Percentiles rank a stretch among this genome's conserved stretches.
phyloP scores from a whole-genome alignment of 2,113 vertebrate genomes.

The Hydrolagus affinis region DNA sequence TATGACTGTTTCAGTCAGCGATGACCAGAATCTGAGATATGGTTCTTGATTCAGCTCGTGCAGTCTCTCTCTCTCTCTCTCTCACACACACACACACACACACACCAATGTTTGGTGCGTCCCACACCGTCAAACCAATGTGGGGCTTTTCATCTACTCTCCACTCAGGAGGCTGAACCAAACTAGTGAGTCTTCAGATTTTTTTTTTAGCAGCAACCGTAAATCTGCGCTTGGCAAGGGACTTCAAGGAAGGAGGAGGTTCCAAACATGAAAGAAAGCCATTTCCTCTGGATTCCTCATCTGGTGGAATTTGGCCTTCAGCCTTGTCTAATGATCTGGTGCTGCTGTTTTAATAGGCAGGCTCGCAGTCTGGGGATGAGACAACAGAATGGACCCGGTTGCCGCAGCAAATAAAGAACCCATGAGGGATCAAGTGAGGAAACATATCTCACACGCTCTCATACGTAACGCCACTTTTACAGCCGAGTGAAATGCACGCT shows the following conservation, averaged over 20 bases:
- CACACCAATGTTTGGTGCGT: not conserved
- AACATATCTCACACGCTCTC: not conserved
- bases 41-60: not conserved
- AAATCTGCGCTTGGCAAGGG: conserved; percentile 29
- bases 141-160: not conserved
- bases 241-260: conserved; percentile 33
- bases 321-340: conserved; percentile 31
- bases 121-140: not conserved
- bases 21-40: conserved; percentile 5
- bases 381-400: conserved; percentile 3
- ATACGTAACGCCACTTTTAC: not conserved
- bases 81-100: too few relatives aligned
- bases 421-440: conserved; percentile 5
- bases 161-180: conserved; percentile 9
- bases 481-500: too few relatives aligned
- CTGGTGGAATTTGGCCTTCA: conserved; percentile 30
- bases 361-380: conserved; percentile 22
- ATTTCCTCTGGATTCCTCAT: conserved; percentile 32
- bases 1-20: not conserved
- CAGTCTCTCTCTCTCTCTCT: too few relatives aligned
- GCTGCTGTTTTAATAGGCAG: conserved; percentile 27
- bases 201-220: conserved; percentile 21
- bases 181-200: conserved; percentile 22
- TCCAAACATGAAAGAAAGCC: conserved; percentile 30
- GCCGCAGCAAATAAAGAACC: conserved; percentile 10